phyloP scores from a whole-genome alignment of 2,113 vertebrate genomes.

The Platysteira castanea region DNA sequence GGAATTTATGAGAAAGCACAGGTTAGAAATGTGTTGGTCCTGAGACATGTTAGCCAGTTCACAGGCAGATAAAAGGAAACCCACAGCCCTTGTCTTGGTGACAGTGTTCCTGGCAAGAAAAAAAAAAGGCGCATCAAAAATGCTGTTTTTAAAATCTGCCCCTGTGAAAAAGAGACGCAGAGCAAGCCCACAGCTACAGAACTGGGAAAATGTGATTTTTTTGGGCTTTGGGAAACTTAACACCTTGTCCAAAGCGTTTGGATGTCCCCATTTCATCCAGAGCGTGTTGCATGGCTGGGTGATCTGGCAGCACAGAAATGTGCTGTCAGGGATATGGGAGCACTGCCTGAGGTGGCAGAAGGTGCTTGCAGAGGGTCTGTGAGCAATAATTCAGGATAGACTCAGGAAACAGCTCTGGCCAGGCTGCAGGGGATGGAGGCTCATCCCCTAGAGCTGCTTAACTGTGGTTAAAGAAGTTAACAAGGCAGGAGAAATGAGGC shows the following conservation, averaged over 20 bases:
- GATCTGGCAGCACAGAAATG: neutral
- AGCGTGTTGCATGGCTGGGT: neutral
- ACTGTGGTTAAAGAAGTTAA: neutral
- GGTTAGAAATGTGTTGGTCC: neutral
- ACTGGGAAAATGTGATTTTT: neutral
- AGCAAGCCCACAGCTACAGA: neutral
- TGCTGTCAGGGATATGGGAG: neutral
- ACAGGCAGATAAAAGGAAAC: neutral
- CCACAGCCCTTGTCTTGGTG: neutral
- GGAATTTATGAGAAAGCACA: neutral
- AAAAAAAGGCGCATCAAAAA: neutral
- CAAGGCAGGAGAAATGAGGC: neutral
- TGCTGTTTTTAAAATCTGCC: neutral
- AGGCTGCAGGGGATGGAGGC: neutral
- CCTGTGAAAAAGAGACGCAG: neutral
- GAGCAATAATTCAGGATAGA: neutral
- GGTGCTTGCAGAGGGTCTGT: neutral
- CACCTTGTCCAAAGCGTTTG: constrained; percentile 10
- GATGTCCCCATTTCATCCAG: neutral
- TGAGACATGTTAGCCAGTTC: neutral
- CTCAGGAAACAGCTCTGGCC: neutral
- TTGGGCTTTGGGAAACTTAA: neutral
- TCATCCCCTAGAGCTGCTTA: neutral
- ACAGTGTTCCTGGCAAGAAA: neutral
- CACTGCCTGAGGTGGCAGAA: neutral